Percentiles rank a stretch among this genome's conserved stretches.
Conservation (phyloP, 2,113 vertebrate species). For the Colossoma macropomum region DNA sequence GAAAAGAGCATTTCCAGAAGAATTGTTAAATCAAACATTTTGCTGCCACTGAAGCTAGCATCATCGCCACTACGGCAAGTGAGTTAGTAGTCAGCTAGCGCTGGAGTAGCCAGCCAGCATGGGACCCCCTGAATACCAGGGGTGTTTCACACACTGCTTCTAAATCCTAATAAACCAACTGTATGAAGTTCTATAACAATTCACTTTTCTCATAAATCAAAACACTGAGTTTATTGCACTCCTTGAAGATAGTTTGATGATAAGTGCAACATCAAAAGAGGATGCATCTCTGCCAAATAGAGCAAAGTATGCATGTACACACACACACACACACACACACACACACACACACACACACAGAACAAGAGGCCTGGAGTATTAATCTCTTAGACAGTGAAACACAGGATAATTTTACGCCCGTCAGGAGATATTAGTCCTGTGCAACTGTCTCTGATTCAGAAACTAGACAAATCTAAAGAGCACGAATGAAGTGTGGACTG, state of each 20-base stretch:
- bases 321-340: slow-evolving; percentile 1
- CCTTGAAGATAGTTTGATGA: slow-evolving; percentile 32
- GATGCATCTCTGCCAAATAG: background rate
- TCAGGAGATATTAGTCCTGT: slow-evolving; percentile 44
- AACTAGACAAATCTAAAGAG: slow-evolving; percentile 14
- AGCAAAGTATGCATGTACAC: background rate
- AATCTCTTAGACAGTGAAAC: slow-evolving; percentile 35
- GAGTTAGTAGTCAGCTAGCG: no score
- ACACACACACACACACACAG: slow-evolving; percentile 22
- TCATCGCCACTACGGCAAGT: no score
- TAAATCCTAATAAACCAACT: background rate
- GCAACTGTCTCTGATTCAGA: slow-evolving; percentile 38
- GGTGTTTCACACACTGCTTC: no score
- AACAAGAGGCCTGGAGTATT: background rate
- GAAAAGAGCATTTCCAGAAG: no score
- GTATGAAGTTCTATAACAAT: background rate
- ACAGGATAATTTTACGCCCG: slow-evolving; percentile 45
- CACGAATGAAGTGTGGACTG: background rate
- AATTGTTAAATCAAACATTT: no score
- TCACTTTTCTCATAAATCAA: background rate
- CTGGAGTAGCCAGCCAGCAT: no score
- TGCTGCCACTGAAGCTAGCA: no score
- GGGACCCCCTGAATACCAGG: no score
- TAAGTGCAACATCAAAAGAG: slow-evolving; percentile 16
- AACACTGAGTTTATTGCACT: background rate